A percentile compares a stretch with the other conserved stretches of the same genome.
phyloP scores from a whole-genome alignment of 2,888 invertebrate genomes.

The Globia sparganii region DNA sequence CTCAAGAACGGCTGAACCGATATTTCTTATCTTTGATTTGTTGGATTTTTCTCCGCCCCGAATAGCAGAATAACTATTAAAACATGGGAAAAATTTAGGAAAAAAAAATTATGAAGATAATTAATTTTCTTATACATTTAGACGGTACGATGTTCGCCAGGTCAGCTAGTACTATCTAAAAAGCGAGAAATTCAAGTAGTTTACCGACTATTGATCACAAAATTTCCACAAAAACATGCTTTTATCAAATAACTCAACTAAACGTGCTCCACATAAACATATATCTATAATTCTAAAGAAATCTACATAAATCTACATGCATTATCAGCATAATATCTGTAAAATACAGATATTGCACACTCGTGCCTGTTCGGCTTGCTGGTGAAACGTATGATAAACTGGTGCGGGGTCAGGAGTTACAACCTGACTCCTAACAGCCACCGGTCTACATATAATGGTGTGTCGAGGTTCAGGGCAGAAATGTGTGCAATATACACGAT shows the following conservation, averaged over 20 bases:
- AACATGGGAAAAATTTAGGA: no score
- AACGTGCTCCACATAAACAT: slow-evolving; percentile 49
- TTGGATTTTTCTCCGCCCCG: no score
- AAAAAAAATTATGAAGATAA: no score
- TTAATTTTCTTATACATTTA: no score
- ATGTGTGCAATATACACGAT: slow-evolving; percentile 17
- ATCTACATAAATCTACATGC: slow-evolving; percentile 59
- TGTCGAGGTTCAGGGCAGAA: slow-evolving; percentile 42
- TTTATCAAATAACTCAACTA: slow-evolving; percentile 32
- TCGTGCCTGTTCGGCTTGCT: slow-evolving; percentile 44
- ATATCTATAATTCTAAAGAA: slow-evolving; percentile 36
- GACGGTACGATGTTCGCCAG: no score
- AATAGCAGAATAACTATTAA: no score
- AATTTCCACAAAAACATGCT: slow-evolving; percentile 17
- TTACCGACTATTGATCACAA: neutral
- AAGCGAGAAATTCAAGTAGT: neutral
- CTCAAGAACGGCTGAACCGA: no score
- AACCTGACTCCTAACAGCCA: slow-evolving; percentile 56
- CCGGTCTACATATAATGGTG: slow-evolving; percentile 48
- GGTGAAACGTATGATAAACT: slow-evolving; percentile 62
- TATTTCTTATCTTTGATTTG: no score
- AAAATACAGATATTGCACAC: slow-evolving; percentile 56
- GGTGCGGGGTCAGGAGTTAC: slow-evolving; percentile 54
- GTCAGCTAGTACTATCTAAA: no score
- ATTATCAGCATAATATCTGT: slow-evolving; percentile 46